A percentile compares a stretch with the other conserved stretches of the same genome.
Evolutionary conservation across 2,888 invertebrate species (phyloP).

Genomic region (Shargacucullia verbasci): DNA sequence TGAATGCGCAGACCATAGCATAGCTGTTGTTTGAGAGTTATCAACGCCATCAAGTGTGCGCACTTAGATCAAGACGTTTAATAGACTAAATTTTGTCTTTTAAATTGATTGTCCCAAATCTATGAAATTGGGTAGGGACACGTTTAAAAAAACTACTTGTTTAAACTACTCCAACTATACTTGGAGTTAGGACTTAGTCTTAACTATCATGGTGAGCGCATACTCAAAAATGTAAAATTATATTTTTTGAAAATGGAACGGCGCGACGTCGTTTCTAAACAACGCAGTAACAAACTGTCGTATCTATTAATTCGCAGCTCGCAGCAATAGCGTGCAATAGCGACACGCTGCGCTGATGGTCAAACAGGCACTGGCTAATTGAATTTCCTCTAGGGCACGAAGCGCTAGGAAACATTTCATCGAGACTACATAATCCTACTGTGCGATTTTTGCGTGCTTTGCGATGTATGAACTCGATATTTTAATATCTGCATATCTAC

Average conservation of each 20-base stretch:
- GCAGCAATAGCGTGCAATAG: constrained; percentile 31
- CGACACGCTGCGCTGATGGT: constrained; percentile 40
- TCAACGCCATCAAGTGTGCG: too few relatives aligned
- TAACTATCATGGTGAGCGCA: too few relatives aligned
- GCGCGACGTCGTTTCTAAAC: constrained; percentile 10
- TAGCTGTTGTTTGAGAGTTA: too few relatives aligned
- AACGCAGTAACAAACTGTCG: constrained; percentile 27
- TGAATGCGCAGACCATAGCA: too few relatives aligned
- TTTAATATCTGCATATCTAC: constrained; percentile 8
- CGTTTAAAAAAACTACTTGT: too few relatives aligned
- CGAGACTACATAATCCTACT: constrained; percentile 23
- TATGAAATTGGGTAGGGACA: too few relatives aligned
- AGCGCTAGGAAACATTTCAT: constrained; percentile 36
- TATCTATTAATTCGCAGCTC: constrained; percentile 45
- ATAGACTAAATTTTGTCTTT: too few relatives aligned
- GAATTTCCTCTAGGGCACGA: constrained; percentile 46
- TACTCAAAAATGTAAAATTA: too few relatives aligned
- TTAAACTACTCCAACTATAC: too few relatives aligned
- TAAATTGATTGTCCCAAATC: too few relatives aligned
- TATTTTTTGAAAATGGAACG: background rate
- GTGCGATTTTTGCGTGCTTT: constrained; percentile 13
- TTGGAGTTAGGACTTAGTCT: too few relatives aligned
- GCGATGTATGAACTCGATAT: constrained; percentile 3
- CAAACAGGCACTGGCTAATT: constrained; percentile 55
- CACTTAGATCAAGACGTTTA: too few relatives aligned